These are phyloP conservation scores for Lepus timidus DNA, from an alignment of 2,113 vertebrate species.

Conservation along the genomic window DNA sequence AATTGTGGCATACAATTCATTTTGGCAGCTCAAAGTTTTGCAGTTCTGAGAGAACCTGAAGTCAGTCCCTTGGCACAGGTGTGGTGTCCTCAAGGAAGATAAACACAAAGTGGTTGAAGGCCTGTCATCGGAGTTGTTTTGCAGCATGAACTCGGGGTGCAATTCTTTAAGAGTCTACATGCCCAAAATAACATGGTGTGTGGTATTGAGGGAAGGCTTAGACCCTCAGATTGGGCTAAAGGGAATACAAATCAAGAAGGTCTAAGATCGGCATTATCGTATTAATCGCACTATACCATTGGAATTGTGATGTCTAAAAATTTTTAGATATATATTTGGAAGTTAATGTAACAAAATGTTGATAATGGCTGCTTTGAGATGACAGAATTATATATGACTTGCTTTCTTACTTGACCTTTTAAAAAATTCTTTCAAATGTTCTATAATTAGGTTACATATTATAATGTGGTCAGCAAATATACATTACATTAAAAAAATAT, in stretches of 20 bases:
- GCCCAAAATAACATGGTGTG: background rate
- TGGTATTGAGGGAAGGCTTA: background rate
- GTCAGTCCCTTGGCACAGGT: background rate
- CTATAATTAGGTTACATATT: conserved; percentile 49
- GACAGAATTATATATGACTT: background rate
- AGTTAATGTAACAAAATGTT: background rate
- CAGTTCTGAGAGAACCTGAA: background rate
- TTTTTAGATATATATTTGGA: conserved; percentile 39
- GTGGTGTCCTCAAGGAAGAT: background rate
- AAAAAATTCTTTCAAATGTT: background rate
- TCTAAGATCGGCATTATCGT: background rate
- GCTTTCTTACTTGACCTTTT: conserved; percentile 22
- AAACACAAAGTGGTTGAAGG: background rate
- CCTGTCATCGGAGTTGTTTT: background rate
- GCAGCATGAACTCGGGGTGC: background rate
- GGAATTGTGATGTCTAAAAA: background rate
- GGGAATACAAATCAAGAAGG: background rate
- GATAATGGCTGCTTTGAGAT: background rate
- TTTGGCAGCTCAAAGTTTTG: background rate
- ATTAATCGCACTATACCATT: background rate
- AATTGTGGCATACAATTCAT: background rate
- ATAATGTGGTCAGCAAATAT: background rate
- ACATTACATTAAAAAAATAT: background rate
- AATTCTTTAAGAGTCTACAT: background rate
- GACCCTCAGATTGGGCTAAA: background rate